Evolutionary conservation across 2,113 vertebrate species (phyloP).

Genomic region (Cyprinodon variegatus): DNA sequence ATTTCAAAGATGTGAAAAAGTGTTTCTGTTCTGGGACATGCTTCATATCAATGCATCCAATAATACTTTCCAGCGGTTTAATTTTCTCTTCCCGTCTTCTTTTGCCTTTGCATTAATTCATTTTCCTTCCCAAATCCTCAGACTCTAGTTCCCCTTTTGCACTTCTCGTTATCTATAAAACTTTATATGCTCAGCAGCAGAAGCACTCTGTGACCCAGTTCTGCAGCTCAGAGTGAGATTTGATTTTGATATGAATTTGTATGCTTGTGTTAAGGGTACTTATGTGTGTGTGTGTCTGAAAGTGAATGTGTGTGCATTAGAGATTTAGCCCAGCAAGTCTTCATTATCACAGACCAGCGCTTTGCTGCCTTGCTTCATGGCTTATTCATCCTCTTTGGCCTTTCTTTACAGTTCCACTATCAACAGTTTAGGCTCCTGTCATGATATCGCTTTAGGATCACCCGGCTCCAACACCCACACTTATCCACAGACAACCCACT

Average conservation of each 20-base stretch:
- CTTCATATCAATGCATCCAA: background rate
- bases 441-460: slow-evolving; percentile 40
- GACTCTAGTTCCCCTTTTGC: slow-evolving; percentile 35
- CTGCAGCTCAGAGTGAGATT: slow-evolving; percentile 61
- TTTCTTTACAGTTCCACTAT: slow-evolving; percentile 51
- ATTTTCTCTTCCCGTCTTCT: slow-evolving; percentile 4
- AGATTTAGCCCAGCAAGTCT: slow-evolving; percentile 45
- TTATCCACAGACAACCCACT: slow-evolving; percentile 31
- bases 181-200: slow-evolving; percentile 50
- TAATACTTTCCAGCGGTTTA: slow-evolving; percentile 2
- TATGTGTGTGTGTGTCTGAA: slow-evolving; percentile 2
- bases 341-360: slow-evolving; percentile 64
- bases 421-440: slow-evolving; percentile 51
- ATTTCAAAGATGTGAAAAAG: background rate
- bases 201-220: slow-evolving; percentile 69
- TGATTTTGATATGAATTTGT: slow-evolving; percentile 68
- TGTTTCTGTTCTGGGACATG: background rate
- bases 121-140: slow-evolving; percentile 31
- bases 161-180: slow-evolving; percentile 60
- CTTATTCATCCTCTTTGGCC: slow-evolving; percentile 56
- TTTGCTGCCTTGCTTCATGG: slow-evolving; percentile 48
- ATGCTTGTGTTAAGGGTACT: slow-evolving; percentile 37
- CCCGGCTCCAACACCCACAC: slow-evolving; percentile 39
- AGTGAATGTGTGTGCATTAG: slow-evolving; percentile 29
- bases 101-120: slow-evolving; percentile 6